Base-by-base conservation (phyloP, 2,888 invertebrate species). In the Drosophila ochracea region DNA sequence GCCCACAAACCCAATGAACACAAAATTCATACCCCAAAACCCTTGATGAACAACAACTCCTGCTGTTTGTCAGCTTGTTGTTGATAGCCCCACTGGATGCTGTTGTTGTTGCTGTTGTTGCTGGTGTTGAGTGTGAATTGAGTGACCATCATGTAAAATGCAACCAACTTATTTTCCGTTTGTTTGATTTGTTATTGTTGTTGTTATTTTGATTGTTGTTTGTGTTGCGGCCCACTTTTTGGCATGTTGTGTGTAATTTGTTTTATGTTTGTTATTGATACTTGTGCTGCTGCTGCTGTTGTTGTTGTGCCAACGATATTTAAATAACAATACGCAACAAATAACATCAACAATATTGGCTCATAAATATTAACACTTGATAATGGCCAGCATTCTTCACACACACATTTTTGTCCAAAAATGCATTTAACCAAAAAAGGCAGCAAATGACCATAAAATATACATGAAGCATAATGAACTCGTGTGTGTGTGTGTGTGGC, bases 111-210 rank as follows among this genome's bases (percentile, higher is more conserved):
- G 28, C 1, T 25, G 41, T 6, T 35, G 35, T 19, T 33, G 21
- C 6, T 39, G 19, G 4, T 55, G 28, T 39, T 33, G 61, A 43
- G 52, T 61, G 76, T 68, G 66, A 67, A 77, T 75, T 79, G 79
- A 76, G 76, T 76, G 73, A 65, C 67, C 68, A 74, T 73, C 73
- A 83, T 75, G 75, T 67, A 64, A 80, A 82, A 76, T 78, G 68
- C 63, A 73, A 64, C 73, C 65, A 76, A 87, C 82, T 84, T 82
- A 82, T 78, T 82, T 87, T 73, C 74, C 75, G 55, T 53, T 64
- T 70, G 75, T 75, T 72, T 70, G 76, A 83, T 82, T 78, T 74
- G 68, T 37, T 72, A 52, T 54, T 78, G 68, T 58, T 73, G 35
- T 55, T 72, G 54, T 59, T 47, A 68, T 76, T 64, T 54, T 67